Base-by-base conservation (phyloP, 2,113 vertebrate species). In the Brachirus orientalis region DNA sequence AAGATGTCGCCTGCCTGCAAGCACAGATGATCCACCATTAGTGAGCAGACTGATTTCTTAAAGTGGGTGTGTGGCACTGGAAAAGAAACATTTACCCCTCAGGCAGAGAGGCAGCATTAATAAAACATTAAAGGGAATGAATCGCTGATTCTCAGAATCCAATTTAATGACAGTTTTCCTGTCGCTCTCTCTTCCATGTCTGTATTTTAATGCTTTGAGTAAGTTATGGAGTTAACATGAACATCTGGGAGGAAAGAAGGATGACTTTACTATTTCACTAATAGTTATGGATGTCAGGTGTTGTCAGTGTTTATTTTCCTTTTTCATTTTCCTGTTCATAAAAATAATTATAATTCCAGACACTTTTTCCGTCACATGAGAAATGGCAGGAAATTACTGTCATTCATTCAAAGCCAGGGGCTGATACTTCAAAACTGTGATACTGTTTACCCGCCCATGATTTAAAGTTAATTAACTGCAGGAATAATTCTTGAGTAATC, bases 121-220 rank as follows among this genome's bases (percentile, higher is more conserved):
- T 92, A 90, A 91, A 91, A 88, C 88, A 92, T 92, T 91, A 91
- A 59, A 77, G 37, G 35, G 86, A 87, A 85, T 83, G 79, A 77
- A 75, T 84, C 56, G 54, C 67, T 65, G 37, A 67, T 71, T 80
- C 75, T 76, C 43, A 63, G 61, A 74, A 80, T 43, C 33, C 71
- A 22, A 55, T 80, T 82, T 85, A 84, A 84, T 86, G 73, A 68
- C 40, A 76, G 71, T 83, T 75, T 83, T 72, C 65, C 37, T 62
- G 36, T 5, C 55, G 58, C 19, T 6, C 47, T 57, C 36, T 64
- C 53, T 57, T 63, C 72, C 17, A 48, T 41, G 65, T 52, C 4
- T 28, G 7, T 72, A 59, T 77, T 72, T 65, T 63, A 75, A 75
- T 44, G 60, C 62, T 47, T 19, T 57, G 28, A 28, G 28, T 28